phyloP scores from a whole-genome alignment of 2,888 invertebrate species.

The Nematopogon swammerdamellus region DNA sequence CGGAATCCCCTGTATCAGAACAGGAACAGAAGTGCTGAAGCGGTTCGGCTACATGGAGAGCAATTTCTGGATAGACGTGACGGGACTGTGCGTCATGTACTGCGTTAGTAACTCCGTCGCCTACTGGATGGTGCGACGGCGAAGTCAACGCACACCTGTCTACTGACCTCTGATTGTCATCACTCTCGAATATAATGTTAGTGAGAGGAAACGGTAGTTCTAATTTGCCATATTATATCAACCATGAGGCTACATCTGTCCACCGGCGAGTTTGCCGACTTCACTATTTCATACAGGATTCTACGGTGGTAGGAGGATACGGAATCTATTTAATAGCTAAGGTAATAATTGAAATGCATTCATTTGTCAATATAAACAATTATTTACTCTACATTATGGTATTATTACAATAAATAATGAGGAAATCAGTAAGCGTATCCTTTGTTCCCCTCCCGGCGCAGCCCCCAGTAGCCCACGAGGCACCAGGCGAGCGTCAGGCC shows the following conservation, averaged over 20 bases:
- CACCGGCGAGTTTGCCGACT: too few species aligned
- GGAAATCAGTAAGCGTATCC: constrained; percentile 34
- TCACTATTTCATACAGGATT: too few species aligned
- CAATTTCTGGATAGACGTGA: constrained; percentile 49
- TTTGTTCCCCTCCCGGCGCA: constrained; percentile 37
- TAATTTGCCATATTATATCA: too few species aligned
- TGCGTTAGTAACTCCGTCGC: constrained; percentile 40
- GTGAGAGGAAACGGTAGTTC: too few species aligned
- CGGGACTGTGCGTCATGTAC: constrained; percentile 44
- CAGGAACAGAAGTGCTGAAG: constrained; percentile 61
- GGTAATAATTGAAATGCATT: too few species aligned
- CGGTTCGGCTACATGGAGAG: constrained; percentile 51
- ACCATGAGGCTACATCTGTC: too few species aligned
- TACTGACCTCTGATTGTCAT: constrained; percentile 39
- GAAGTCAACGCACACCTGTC: constrained; percentile 53
- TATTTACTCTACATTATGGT: too few species aligned
- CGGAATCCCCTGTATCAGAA: constrained; percentile 61
- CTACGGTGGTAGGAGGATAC: too few species aligned
- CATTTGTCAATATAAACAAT: too few species aligned
- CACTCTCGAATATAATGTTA: too few species aligned
- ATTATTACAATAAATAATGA: not conserved
- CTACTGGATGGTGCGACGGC: constrained; percentile 47
- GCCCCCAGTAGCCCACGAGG: constrained; percentile 29
- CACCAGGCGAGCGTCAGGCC: constrained; percentile 29
- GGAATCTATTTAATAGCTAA: too few species aligned